Conservation (phyloP, 2,888 invertebrate species). For the Acanthococcus lagerstroemiae region DNA sequence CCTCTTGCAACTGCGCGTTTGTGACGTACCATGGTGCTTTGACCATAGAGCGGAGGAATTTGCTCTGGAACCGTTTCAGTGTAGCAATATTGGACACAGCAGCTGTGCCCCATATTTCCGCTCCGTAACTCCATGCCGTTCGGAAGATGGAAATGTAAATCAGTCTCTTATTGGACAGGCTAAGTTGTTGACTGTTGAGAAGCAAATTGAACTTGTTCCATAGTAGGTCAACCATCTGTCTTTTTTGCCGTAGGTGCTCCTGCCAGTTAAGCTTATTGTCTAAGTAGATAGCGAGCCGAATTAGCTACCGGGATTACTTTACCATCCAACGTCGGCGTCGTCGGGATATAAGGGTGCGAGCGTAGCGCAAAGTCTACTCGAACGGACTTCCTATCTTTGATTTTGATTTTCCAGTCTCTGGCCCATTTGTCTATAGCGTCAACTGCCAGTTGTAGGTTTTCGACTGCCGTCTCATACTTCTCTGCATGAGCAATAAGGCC, state of each 20-base stretch:
- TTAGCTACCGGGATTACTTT: background rate
- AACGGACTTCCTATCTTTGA: background rate
- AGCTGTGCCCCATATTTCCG: conserved; percentile 7
- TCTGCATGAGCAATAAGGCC: background rate
- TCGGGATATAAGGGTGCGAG: background rate
- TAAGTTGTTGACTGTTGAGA: conserved; percentile 8
- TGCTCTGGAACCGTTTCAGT: conserved; percentile 16
- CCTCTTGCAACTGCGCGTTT: conserved; percentile 10
- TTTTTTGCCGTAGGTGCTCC: background rate
- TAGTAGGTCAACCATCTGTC: background rate
- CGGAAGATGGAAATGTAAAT: conserved; percentile 8
- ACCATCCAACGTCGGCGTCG: background rate
- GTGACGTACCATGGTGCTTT: conserved; percentile 18
- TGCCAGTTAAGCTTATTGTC: background rate
- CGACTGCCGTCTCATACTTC: background rate
- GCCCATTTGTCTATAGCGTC: background rate
- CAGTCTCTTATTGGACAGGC: conserved; percentile 11
- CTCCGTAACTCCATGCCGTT: conserved; percentile 19
- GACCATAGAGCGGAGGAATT: background rate
- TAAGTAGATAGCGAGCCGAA: background rate
- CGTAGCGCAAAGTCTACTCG: background rate
- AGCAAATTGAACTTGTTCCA: background rate
- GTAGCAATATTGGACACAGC: conserved; percentile 5
- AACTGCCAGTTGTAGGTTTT: background rate
- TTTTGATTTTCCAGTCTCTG: background rate